Evolutionary conservation across 1,140 invertebrate species (phyloP), one percentile per base, ranked within the genome.

Genomic region (Orchesella cincta): DNA sequence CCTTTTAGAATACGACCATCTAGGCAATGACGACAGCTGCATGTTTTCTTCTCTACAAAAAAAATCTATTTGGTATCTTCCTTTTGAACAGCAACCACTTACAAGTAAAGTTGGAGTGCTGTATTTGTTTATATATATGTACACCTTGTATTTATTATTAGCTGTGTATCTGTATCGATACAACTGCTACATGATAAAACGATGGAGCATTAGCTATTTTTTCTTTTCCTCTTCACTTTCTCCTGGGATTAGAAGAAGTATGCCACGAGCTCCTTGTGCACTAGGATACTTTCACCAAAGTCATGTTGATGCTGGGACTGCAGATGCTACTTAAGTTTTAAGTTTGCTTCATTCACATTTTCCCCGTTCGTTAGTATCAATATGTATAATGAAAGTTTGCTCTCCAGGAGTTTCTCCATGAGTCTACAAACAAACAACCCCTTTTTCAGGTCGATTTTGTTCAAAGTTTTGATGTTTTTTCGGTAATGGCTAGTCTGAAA

Each of bases 1-100:
- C 62, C 62, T 67, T 67, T 67, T 67, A 67, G 62, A 67, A 67
- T 67, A 31, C 62, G 29, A 67, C n/a, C n/a, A n/a, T n/a, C n/a
- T n/a, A n/a, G n/a, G n/a, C n/a, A n/a, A n/a, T n/a, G n/a, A n/a
- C n/a, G n/a, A n/a, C n/a, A n/a, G n/a, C n/a, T n/a, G n/a, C n/a
- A n/a, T n/a, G 39, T 46, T 8, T 8, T 20, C 20, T 20, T 46
- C 39, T 46, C 20, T 12, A 46, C 39, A 12, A 8, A 46, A 8
- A 46, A 8, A 67, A 33, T 29, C 14, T 29, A 67, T 31, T 29
- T 67, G 62, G 5, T 67, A 31, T 67, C 16, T n/a, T 31, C 62
- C n/a, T 67, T n/a, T 67, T 31, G 8, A 31, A 5, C 26, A 26
- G 8, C 3, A 18, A 67, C 28, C 12, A 67, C 29, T 29, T 12